phyloP scores from a whole-genome alignment of 1,140 invertebrate genomes.

The Homarus americanus region DNA sequence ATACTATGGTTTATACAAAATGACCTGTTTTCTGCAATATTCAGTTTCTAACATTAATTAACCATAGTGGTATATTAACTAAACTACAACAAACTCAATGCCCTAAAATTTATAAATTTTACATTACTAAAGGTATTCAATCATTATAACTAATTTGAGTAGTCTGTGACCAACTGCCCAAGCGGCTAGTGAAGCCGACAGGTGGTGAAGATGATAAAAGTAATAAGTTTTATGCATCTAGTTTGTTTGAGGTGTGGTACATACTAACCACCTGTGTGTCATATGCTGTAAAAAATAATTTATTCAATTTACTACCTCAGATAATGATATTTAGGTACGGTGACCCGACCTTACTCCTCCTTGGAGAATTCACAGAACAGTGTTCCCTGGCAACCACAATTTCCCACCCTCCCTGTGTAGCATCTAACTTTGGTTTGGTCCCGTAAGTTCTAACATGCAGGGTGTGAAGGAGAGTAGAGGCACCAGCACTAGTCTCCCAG shows the following conservation, averaged over 20 bases:
- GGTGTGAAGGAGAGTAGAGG: constrained; percentile 46
- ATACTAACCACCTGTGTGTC: not conserved
- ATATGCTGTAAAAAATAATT: not conserved
- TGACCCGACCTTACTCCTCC: constrained; percentile 25
- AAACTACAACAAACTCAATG: not conserved
- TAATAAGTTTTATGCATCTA: not conserved
- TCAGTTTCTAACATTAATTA: not conserved
- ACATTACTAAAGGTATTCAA: too few species aligned
- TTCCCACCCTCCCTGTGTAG: constrained; percentile 58
- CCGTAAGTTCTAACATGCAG: constrained; percentile 71
- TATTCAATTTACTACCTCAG: not conserved
- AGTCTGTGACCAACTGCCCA: too few species aligned
- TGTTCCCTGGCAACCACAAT: constrained; percentile 23
- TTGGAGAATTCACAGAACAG: constrained; percentile 25
- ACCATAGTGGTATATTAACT: not conserved
- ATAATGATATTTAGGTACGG: not conserved
- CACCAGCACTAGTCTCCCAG: constrained; percentile 38
- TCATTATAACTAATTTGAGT: too few species aligned
- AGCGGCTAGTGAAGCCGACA: too few species aligned
- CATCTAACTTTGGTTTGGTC: constrained; percentile 56
- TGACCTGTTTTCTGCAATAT: not conserved
- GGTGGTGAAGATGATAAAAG: too few species aligned
- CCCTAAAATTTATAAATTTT: not conserved
- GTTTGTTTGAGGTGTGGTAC: not conserved
- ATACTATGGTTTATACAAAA: not conserved